phyloP scores from a whole-genome alignment of 2,888 invertebrate genomes.

The Pecten maximus region DNA sequence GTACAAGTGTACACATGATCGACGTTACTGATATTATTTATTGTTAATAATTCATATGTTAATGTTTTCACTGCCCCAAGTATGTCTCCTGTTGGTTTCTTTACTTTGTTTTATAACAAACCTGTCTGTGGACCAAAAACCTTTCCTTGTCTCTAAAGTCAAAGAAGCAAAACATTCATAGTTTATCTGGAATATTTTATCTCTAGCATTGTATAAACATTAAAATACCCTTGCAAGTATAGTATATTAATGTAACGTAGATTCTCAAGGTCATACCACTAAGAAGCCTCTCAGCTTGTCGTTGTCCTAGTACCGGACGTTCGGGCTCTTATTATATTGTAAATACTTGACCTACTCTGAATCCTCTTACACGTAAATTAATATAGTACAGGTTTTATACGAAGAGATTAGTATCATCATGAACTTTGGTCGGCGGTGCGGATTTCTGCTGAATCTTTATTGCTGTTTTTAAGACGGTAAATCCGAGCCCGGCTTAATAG shows the following conservation, averaged over 20 bases:
- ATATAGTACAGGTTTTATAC: neutral
- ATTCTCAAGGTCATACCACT: neutral
- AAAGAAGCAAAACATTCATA: too few species aligned
- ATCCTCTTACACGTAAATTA: neutral
- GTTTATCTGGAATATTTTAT: too few species aligned
- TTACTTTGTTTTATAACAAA: neutral
- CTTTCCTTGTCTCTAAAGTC: neutral
- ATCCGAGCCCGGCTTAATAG: neutral
- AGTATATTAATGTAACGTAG: neutral
- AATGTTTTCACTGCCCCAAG: neutral
- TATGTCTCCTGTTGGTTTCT: neutral
- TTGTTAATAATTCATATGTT: neutral
- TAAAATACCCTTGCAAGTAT: neutral
- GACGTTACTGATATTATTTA: neutral
- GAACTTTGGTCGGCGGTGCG: constrained; percentile 13
- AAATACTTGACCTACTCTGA: neutral
- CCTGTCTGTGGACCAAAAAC: neutral
- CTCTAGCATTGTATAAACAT: too few species aligned
- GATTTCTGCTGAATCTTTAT: neutral
- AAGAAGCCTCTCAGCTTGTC: neutral
- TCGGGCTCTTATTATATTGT: neutral
- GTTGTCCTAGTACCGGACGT: neutral
- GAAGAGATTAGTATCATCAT: neutral
- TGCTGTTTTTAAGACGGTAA: neutral
- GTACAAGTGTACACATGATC: neutral